phyloP scores from a whole-genome alignment of 2,888 invertebrate genomes.

The Tetragonula carbonaria region DNA sequence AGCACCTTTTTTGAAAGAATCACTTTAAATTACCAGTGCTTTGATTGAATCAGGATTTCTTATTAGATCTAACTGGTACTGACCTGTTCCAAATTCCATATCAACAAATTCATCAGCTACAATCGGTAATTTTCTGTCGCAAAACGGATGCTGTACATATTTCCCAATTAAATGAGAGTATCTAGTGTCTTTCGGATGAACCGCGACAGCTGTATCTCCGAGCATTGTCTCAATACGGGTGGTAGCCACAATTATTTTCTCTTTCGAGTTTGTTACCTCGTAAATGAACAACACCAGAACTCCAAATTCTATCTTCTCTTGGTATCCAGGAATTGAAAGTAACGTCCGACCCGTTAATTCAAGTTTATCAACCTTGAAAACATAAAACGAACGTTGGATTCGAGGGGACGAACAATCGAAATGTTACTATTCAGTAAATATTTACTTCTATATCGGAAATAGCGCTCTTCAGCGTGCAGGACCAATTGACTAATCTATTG shows the following conservation, averaged over 20 bases:
- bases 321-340: conserved; percentile 95
- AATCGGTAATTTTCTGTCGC: conserved; percentile 92
- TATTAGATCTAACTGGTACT: conserved; percentile 29
- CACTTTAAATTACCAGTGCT: neutral
- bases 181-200: conserved; percentile 95
- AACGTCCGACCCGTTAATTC: conserved; percentile 94
- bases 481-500: conserved; percentile 99
- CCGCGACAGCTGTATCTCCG: conserved; percentile 98
- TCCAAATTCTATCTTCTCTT: conserved; percentile 96
- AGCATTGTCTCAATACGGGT: conserved; percentile 99
- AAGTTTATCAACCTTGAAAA: conserved; percentile 92
- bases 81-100: conserved; percentile 97
- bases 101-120: conserved; percentile 98
- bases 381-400: conserved; percentile 11
- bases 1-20: conserved; percentile 88
- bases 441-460: conserved; percentile 98
- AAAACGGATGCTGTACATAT: conserved; percentile 94
- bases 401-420: conserved; percentile 8
- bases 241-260: conserved; percentile 97
- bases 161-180: conserved; percentile 94
- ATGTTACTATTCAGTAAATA: neutral
- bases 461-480: conserved; percentile 97
- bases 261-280: conserved; percentile 89
- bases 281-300: conserved; percentile 97
- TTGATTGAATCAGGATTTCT: neutral